phyloP scores from a whole-genome alignment of 1,140 invertebrate species.

The Brachionus koreanus region DNA sequence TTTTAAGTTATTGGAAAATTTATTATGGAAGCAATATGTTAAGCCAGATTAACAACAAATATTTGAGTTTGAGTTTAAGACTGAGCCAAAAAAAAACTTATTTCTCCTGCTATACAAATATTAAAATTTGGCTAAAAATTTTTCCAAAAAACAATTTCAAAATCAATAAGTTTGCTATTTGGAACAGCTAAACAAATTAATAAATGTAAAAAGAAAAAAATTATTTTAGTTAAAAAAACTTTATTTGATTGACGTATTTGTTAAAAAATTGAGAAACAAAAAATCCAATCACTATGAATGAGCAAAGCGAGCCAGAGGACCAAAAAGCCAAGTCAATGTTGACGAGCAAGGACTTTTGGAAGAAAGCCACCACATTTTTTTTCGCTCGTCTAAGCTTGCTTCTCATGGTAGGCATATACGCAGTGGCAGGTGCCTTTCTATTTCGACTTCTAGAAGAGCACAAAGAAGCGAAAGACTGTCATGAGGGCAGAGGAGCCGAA shows the following conservation, averaged over 20 bases:
- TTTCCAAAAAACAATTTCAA: neutral
- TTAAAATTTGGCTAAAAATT: neutral
- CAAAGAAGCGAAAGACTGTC: conserved; percentile 60
- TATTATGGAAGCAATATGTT: neutral
- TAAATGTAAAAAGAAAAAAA: neutral
- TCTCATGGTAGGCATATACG: conserved; percentile 81
- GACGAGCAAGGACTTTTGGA: conserved; percentile 1
- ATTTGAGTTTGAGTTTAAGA: neutral
- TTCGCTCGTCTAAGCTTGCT: conserved; percentile 91
- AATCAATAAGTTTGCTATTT: neutral
- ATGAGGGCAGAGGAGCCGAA: conserved; percentile 40
- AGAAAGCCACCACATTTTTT: conserved; percentile 18
- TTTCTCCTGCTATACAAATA: neutral
- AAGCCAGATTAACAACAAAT: neutral
- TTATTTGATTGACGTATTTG: neutral
- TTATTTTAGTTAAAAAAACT: neutral
- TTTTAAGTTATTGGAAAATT: conserved; percentile 9
- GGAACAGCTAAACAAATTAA: neutral
- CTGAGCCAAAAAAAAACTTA: neutral
- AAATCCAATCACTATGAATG: neutral
- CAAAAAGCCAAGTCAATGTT: neutral
- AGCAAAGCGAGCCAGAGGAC: neutral
- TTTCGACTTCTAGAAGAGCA: conserved; percentile 82
- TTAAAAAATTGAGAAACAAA: neutral
- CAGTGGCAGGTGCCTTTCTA: conserved; percentile 84